phyloP scores from a whole-genome alignment of 2,888 invertebrate species.

The Drosophila kanekoi region DNA sequence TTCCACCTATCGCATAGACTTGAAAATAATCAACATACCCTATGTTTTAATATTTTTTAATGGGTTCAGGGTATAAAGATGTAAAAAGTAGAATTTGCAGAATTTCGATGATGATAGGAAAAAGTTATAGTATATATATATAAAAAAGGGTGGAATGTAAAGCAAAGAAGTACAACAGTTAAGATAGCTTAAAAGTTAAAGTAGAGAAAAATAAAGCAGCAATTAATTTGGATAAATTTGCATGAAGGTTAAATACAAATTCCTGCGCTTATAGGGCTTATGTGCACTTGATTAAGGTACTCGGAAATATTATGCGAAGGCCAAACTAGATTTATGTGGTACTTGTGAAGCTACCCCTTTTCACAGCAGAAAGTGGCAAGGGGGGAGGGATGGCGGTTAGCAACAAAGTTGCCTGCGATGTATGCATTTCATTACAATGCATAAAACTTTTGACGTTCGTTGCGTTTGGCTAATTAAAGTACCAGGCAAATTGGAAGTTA shows the following conservation, averaged over 20 bases:
- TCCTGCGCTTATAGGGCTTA: conserved; percentile 5
- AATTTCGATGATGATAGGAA: background rate
- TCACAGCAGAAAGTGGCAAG: conserved; percentile 1
- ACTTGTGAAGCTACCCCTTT: conserved; percentile 16
- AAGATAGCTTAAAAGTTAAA: background rate
- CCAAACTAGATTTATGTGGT: conserved; percentile 46
- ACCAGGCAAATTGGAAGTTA: conserved; percentile 34
- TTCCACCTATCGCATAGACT: no score
- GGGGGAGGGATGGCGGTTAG: background rate
- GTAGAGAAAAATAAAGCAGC: background rate
- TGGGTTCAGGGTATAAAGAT: no score
- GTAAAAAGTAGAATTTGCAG: background rate
- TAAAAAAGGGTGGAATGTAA: background rate
- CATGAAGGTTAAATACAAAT: background rate
- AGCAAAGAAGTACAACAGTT: background rate
- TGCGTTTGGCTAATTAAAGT: conserved; percentile 66
- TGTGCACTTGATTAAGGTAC: background rate
- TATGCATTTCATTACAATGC: conserved; percentile 66
- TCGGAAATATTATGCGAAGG: conserved; percentile 19
- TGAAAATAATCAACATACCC: no score
- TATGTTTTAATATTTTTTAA: no score
- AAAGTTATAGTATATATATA: background rate
- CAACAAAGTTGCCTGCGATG: conserved; percentile 62
- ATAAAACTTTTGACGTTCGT: conserved; percentile 59
- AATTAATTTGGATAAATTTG: background rate